These are phyloP conservation scores for Delichon dasypus DNA, from an alignment of 2,797 vertebrate species.

Conservation along the genomic window DNA sequence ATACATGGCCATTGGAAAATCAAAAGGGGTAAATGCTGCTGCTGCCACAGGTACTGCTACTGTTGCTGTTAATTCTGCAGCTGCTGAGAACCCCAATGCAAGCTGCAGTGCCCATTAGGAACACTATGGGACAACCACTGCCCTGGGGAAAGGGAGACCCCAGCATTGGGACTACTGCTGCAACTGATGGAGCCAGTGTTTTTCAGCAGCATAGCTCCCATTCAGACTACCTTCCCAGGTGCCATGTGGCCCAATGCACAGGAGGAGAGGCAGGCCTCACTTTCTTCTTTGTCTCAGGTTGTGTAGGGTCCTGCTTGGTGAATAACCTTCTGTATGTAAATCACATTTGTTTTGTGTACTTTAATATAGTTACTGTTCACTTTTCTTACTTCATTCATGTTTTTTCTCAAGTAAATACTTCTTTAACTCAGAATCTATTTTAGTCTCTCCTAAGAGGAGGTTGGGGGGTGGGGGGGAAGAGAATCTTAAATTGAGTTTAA, in stretches of 20 bases:
- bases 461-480: accelerated
- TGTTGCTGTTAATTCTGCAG: neutral
- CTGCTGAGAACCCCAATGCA: neutral
- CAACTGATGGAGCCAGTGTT: neutral
- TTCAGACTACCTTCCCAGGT: neutral
- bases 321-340: neutral
- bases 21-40: neutral
- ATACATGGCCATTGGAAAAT: accelerated
- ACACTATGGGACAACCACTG: neutral
- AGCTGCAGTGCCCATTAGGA: neutral
- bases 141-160: neutral
- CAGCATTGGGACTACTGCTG: neutral
- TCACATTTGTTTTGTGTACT: neutral
- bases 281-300: neutral
- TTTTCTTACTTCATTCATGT: neutral
- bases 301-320: neutral
- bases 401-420: neutral
- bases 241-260: accelerated
- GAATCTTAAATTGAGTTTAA: neutral
- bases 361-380: neutral
- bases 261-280: neutral
- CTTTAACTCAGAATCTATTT: neutral
- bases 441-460: neutral
- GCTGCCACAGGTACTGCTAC: neutral
- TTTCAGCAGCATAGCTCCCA: neutral